phyloP scores from a whole-genome alignment of 2,113 vertebrate genomes.

The Himantopus leucocephalus region DNA sequence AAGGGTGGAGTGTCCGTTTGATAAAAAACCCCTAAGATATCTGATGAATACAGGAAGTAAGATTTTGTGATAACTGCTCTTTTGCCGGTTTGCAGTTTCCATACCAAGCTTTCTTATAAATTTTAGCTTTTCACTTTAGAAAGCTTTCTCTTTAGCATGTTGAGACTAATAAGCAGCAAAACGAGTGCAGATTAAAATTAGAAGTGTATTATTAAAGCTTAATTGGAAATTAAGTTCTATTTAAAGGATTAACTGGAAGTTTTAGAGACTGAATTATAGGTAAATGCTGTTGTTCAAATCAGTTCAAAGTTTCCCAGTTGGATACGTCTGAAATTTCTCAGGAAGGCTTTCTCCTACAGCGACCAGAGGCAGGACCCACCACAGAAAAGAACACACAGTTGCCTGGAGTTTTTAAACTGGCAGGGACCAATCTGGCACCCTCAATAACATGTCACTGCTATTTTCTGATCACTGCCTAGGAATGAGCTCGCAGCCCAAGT shows the following conservation, averaged over 20 bases:
- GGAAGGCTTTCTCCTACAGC: not conserved
- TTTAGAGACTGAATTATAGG: not conserved
- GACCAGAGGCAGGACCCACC: not conserved
- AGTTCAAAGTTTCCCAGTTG: not conserved
- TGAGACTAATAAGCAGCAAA: not conserved
- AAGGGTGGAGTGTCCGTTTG: constrained; percentile 51
- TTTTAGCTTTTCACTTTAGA: not conserved
- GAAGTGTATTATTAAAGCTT: not conserved
- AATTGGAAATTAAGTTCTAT: not conserved
- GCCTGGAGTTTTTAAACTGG: not conserved
- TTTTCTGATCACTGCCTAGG: not conserved
- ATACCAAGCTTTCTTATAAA: not conserved
- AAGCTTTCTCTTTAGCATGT: not conserved
- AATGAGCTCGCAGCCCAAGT: not conserved
- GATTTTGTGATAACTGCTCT: not conserved
- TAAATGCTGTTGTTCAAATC: not conserved
- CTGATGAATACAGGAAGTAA: constrained; percentile 49
- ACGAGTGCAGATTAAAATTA: not conserved
- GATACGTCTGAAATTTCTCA: not conserved
- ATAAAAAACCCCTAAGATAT: not conserved
- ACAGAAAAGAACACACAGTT: not conserved
- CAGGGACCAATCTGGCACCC: not conserved
- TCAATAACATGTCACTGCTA: not conserved
- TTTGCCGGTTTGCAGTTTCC: constrained; percentile 12
- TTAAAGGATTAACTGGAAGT: not conserved